Base-by-base conservation (phyloP, 2,113 vertebrate genomes). In the Setophaga petechia region DNA sequence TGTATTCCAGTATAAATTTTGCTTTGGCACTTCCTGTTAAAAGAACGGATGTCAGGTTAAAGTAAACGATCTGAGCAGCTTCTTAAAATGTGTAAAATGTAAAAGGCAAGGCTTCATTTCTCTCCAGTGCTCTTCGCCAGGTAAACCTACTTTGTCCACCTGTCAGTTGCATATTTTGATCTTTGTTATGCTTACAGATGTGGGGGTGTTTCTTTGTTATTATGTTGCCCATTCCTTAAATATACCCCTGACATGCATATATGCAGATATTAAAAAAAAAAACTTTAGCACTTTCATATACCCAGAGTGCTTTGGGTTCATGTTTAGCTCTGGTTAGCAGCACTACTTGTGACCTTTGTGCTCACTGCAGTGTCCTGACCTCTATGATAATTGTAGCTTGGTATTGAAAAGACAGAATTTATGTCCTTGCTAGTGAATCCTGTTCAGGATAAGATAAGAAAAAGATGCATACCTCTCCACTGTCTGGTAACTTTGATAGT, bases 361-460 rank as follows among this genome's bases (percentile, higher is more conserved):
- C 55, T 93, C 63, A 85, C 54, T 68, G 49, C 28, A 19, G 2
- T 73, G 78, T 80, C 62, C 14, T 46, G 88, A 87, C 58, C 82
- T 91, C 74, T 46, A n/a, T 66, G 63, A 58, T 80, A 88, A 92
- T 92, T 91, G 71, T 84, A 69, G 62, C n/a, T 72, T 41, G 22
- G 58, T 88, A 94, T 58, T 83, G 79, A 90, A 95, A 93, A 84
- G 90, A 30, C 23, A 86, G 31, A 76, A 69, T 88, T 93, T 82
- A 80, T 90, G 72, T 77, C 75, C 83, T 86, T 75, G n/a, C 88
- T 92, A 92, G 72, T 43, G 35, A 92, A 93, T 80, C 59, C 83
- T 84, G 75, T 51, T 86, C 55, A 84, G 94, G 88, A 63, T 92
- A 95, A 91, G 93, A 84, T 95, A 94, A 88, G 79, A 65, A 58